phyloP scores from a whole-genome alignment of 2,888 invertebrate genomes.

The Drosophila gaucha region DNA sequence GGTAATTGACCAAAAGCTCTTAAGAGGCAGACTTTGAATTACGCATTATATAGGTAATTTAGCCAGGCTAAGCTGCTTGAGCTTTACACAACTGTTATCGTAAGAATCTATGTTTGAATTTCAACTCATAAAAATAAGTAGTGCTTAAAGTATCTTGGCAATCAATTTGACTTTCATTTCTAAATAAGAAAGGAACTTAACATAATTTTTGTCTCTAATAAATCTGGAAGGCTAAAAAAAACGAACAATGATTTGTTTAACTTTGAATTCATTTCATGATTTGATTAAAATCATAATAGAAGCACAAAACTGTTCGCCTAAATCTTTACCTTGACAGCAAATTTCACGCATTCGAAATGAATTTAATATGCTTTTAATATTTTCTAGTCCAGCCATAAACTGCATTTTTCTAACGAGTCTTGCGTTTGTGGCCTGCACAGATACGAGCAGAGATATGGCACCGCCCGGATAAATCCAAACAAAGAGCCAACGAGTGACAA shows the following conservation, averaged over 20 bases:
- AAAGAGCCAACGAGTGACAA: constrained; percentile 12
- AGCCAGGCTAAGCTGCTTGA: not conserved
- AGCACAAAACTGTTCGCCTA: not conserved
- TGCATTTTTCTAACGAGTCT: constrained; percentile 33
- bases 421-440: constrained; percentile 15
- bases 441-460: constrained; percentile 19
- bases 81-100: not conserved
- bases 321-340: constrained; percentile 1
- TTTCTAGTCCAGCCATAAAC: constrained; percentile 10
- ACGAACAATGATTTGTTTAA: not conserved
- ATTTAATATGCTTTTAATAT: not conserved
- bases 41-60: not conserved
- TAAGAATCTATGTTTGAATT: not conserved
- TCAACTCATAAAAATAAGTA: not conserved
- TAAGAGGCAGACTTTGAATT: not conserved
- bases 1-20: constrained; percentile 4
- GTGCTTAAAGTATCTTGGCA: not conserved
- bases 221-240: not conserved
- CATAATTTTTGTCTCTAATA: not conserved
- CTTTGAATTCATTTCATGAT: constrained; percentile 1
- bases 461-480: constrained; percentile 34
- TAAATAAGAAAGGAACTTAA: not conserved
- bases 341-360: constrained; percentile 11
- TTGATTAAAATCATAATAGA: not conserved
- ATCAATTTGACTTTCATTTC: not conserved